Evolutionary conservation across 2,797 vertebrate species (phyloP).

Genomic region (Anguilla pacifica): DNA sequence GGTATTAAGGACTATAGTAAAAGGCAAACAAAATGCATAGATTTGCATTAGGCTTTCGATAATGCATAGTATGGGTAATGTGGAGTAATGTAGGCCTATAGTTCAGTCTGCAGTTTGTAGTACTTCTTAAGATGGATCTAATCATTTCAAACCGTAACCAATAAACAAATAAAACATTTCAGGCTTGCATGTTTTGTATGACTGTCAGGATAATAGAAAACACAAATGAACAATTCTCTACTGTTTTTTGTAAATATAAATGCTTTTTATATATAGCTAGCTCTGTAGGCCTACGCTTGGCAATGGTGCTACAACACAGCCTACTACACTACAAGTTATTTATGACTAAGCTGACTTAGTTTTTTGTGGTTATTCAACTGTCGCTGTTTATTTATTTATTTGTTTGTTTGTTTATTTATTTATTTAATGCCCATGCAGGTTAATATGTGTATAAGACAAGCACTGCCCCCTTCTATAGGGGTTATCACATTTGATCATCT

Average conservation of each 20-base stretch:
- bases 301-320: not conserved
- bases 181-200: not conserved
- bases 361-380: not conserved
- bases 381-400: not conserved
- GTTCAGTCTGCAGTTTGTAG: not conserved
- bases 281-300: not conserved
- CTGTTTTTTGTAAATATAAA: not conserved
- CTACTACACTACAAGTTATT: not conserved
- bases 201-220: not conserved
- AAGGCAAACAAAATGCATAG: no score
- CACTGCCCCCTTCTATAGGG: not conserved
- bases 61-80: not conserved
- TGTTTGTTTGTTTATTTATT: not conserved
- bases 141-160: no score
- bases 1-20: no score
- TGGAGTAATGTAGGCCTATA: not conserved
- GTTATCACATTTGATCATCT: not conserved
- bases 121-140: no score
- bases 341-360: not conserved
- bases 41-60: not conserved
- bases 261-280: not conserved
- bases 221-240: not conserved
- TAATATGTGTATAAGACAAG: not conserved
- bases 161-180: not conserved
- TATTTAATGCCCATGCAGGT: not conserved